A percentile compares a stretch with the other conserved stretches of the same genome.
Conservation (phyloP, 23 tunicate genomes). For the Botrylloides violaceus region DNA sequence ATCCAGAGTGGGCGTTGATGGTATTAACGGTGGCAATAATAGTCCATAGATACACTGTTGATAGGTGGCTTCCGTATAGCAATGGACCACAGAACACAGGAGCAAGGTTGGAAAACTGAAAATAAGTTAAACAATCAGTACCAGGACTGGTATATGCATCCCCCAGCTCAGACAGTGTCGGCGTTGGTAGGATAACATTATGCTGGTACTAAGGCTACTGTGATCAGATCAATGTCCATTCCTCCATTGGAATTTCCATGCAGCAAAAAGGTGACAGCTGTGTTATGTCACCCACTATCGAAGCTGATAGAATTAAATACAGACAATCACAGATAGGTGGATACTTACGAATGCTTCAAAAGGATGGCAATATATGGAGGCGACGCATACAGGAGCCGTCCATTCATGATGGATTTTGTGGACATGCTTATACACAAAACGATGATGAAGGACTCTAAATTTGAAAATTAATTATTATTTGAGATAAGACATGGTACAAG, state of each 20-base stretch:
- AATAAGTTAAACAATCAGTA: not conserved
- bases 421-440: constrained; percentile 45
- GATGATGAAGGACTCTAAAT: constrained; percentile 65
- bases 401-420: constrained; percentile 77
- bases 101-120: constrained; percentile 44
- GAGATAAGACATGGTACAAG: not conserved
- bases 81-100: constrained; percentile 58
- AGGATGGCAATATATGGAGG: constrained; percentile 61
- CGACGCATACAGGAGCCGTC: constrained; percentile 61
- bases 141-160: too few relatives aligned
- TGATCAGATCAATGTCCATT: too few relatives aligned
- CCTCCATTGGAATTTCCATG: too few relatives aligned
- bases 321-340: too few relatives aligned
- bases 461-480: not conserved
- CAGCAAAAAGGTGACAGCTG: too few relatives aligned
- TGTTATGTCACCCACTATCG: too few relatives aligned
- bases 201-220: too few relatives aligned
- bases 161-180: not conserved
- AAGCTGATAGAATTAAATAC: too few relatives aligned
- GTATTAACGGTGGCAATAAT: constrained; percentile 44
- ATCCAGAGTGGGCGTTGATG: constrained; percentile 70
- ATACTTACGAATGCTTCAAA: constrained; percentile 54
- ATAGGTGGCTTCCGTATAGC: constrained; percentile 44
- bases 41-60: constrained; percentile 53
- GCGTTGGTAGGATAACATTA: too few relatives aligned